Conservation (phyloP, 2,888 invertebrate genomes). For the Cantharis nigra region DNA sequence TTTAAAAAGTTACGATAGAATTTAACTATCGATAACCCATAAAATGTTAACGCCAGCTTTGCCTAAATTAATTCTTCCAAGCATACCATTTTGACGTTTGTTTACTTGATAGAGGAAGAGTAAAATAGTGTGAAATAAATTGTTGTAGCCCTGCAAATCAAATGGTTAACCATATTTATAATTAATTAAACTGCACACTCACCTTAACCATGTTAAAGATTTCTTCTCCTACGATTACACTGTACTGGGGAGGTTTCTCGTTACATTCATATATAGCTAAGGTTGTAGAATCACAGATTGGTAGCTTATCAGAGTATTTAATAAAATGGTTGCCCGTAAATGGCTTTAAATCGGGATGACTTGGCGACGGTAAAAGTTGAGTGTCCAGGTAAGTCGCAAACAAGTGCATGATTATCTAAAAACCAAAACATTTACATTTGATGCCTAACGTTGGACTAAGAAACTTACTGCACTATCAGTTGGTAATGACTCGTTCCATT, state of each 20-base stretch:
- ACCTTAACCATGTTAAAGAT: conserved; percentile 71
- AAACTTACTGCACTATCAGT: conserved; percentile 79
- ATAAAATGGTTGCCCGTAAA: conserved; percentile 62
- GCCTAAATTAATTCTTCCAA: conserved; percentile 78
- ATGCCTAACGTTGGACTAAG: neutral
- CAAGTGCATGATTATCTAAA: conserved; percentile 80
- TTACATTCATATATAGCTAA: conserved; percentile 67
- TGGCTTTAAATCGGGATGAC: conserved; percentile 68
- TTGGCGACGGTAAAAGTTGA: conserved; percentile 69
- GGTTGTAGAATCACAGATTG: conserved; percentile 56
- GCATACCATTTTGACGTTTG: conserved; percentile 71
- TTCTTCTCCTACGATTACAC: conserved; percentile 68
- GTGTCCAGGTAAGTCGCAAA: conserved; percentile 86
- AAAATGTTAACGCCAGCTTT: conserved; percentile 83
- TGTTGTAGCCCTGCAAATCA: conserved; percentile 77
- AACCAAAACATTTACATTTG: conserved; percentile 20
- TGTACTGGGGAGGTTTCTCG: conserved; percentile 73
- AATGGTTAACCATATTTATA: neutral
- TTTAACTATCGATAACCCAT: conserved; percentile 68
- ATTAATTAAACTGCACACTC: neutral
- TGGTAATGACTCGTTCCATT: conserved; percentile 82
- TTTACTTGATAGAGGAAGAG: conserved; percentile 80
- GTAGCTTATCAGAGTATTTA: conserved; percentile 57
- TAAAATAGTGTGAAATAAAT: conserved; percentile 84
- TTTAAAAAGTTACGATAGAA: neutral